Conservation (phyloP, 2,797 vertebrate genomes). For the Myripristis murdjan region DNA sequence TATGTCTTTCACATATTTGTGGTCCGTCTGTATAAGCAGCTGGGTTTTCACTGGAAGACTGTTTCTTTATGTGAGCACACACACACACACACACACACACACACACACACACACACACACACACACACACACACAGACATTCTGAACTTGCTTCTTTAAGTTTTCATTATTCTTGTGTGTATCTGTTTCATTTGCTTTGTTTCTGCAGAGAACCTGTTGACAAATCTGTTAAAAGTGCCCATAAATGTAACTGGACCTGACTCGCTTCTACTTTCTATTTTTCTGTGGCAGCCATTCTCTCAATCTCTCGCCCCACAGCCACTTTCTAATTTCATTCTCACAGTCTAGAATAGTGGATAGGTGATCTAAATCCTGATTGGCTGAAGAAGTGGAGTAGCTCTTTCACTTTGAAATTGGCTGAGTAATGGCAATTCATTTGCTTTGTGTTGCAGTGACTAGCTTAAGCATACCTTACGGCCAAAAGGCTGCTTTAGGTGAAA, state of each 20-base stretch:
- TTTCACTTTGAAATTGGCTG: slow-evolving; percentile 20
- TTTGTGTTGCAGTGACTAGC: slow-evolving; percentile 40
- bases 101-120: background rate
- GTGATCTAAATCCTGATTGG: slow-evolving; percentile 11
- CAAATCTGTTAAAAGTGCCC: too few species aligned
- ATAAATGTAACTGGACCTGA: too few species aligned
- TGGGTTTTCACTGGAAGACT: slow-evolving; percentile 46
- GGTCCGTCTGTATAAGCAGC: slow-evolving; percentile 15
- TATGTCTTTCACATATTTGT: background rate
- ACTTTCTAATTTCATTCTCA: slow-evolving; percentile 6
- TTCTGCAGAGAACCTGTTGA: too few species aligned
- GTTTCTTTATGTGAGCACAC: slow-evolving; percentile 9
- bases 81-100: slow-evolving; percentile 12
- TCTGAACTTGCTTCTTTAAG: too few species aligned
- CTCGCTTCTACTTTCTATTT: too few species aligned
- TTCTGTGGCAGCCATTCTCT: too few species aligned
- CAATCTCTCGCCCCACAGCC: background rate
- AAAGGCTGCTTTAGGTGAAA: slow-evolving; percentile 58
- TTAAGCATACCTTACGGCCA: slow-evolving; percentile 27
- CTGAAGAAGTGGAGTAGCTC: slow-evolving; percentile 15
- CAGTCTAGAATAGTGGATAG: background rate
- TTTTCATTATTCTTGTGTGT: background rate
- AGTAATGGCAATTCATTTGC: slow-evolving; percentile 34
- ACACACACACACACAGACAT: background rate
- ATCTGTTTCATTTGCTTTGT: background rate